These are phyloP conservation scores for Rhinoderma darwinii DNA, from an alignment of 2,113 vertebrate genomes.

Conservation along the genomic window DNA sequence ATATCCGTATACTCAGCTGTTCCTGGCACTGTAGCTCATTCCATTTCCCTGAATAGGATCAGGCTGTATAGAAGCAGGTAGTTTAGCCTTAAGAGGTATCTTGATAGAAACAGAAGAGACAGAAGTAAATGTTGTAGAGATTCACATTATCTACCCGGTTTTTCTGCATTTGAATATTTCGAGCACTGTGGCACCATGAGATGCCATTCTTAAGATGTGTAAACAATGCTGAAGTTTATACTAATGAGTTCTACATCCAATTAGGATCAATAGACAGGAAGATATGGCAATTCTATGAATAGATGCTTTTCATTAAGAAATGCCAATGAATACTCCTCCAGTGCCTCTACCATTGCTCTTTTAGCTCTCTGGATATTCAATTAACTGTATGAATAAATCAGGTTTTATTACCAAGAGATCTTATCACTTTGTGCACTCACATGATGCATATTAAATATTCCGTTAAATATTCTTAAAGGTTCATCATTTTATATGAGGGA, in stretches of 20 bases:
- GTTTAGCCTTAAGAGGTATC: too few relatives aligned
- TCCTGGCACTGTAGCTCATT: too few relatives aligned
- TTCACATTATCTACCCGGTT: not conserved
- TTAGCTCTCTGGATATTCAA: conserved; percentile 6
- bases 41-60: too few relatives aligned
- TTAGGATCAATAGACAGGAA: not conserved
- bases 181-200: too few relatives aligned
- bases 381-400: conserved; percentile 13
- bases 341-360: not conserved
- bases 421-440: not conserved
- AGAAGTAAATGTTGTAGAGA: not conserved
- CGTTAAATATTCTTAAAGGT: conserved; percentile 11
- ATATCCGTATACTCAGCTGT: too few relatives aligned
- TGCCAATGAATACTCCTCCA: not conserved
- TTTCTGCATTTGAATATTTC: not conserved
- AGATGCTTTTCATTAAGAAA: conserved; percentile 2
- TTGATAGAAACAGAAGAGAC: not conserved
- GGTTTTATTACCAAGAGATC: conserved; percentile 21
- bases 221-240: not conserved
- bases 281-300: conserved; percentile 4
- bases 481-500: not conserved
- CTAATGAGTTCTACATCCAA: not conserved
- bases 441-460: conserved; percentile 14
- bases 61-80: too few relatives aligned
- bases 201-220: not conserved